A percentile compares a stretch with the other conserved stretches of the same genome.
Conservation (phyloP, 2,113 vertebrate species). For the Bufo bufo region DNA sequence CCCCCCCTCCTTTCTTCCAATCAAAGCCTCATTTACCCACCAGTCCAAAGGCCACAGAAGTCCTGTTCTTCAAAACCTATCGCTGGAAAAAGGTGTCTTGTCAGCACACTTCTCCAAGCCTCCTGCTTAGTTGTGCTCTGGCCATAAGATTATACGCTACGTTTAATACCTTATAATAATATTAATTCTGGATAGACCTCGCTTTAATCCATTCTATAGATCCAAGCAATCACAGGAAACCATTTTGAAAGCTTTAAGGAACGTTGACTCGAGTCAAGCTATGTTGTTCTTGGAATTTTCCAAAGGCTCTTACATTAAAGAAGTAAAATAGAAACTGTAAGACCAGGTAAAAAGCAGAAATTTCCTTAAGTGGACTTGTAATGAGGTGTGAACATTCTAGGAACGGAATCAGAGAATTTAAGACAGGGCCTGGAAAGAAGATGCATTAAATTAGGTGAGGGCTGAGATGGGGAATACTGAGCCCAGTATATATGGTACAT, state of each 20-base stretch:
- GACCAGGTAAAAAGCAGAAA: slow-evolving; percentile 19
- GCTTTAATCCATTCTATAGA: slow-evolving; percentile 34
- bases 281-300: slow-evolving; percentile 43
- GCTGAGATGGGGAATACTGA: slow-evolving; percentile 32
- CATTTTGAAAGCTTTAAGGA: slow-evolving; percentile 37
- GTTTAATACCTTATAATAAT: slow-evolving; percentile 44
- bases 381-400: slow-evolving; percentile 52
- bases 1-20: not conserved
- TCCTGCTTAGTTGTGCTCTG: slow-evolving; percentile 2
- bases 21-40: not conserved
- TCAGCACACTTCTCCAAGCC: not conserved
- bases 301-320: slow-evolving; percentile 28
- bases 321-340: slow-evolving; percentile 28
- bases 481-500: slow-evolving; percentile 17
- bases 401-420: slow-evolving; percentile 41
- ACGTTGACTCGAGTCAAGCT: not conserved
- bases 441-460: slow-evolving; percentile 42
- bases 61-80: not conserved
- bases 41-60: not conserved
- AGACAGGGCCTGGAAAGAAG: slow-evolving; percentile 49
- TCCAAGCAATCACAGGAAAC: slow-evolving; percentile 41
- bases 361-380: slow-evolving; percentile 50
- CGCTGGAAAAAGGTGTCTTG: not conserved
- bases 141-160: not conserved
- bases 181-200: slow-evolving; percentile 25